phyloP scores from a whole-genome alignment of 2,113 vertebrate genomes.

The Gila orcuttii region DNA sequence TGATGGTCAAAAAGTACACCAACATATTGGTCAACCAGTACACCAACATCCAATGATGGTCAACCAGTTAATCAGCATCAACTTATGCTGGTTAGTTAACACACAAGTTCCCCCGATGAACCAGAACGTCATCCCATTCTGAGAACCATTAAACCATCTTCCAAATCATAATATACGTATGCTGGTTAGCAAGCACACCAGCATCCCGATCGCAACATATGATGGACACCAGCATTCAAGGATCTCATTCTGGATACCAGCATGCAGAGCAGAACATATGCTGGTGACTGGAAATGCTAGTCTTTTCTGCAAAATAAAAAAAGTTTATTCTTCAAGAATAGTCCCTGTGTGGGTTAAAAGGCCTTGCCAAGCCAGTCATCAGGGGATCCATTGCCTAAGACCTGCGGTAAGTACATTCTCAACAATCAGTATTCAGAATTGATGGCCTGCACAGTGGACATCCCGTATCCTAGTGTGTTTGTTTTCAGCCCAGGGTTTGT shows the following conservation, averaged over 20 bases:
- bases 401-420: conserved; percentile 20
- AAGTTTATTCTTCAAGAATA: neutral
- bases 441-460: conserved; percentile 45
- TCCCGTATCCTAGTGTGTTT: conserved; percentile 51
- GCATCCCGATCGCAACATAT: too few relatives aligned
- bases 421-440: conserved; percentile 54
- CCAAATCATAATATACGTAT: too few relatives aligned
- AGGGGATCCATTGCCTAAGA: conserved; percentile 37
- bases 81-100: neutral
- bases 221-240: too few relatives aligned
- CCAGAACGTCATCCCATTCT: neutral
- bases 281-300: neutral
- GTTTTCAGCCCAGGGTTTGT: conserved; percentile 53
- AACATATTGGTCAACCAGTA: neutral
- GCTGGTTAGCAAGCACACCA: too few relatives aligned
- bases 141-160: neutral
- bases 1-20: neutral
- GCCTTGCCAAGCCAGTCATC: conserved; percentile 28
- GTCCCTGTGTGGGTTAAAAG: conserved; percentile 21
- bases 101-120: neutral
- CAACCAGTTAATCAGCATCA: neutral
- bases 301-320: neutral
- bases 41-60: neutral
- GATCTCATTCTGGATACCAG: neutral
- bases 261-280: neutral